Conservation (phyloP, 2,113 vertebrate genomes). For the Ciconia stormi region DNA sequence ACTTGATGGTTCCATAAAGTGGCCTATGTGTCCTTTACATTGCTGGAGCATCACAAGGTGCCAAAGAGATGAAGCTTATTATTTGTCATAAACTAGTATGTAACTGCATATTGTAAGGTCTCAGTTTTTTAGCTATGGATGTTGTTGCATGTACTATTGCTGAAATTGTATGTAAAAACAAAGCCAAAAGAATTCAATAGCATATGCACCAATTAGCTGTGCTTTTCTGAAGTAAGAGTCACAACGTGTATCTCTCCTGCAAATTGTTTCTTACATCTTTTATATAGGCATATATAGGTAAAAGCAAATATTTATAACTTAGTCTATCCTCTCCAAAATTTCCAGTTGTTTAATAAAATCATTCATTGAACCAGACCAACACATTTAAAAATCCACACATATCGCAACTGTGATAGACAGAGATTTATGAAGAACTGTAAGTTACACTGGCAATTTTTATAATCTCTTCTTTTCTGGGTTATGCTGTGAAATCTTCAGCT, state of each 20-base stretch:
- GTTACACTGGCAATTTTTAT: not conserved
- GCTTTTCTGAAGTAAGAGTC: not conserved
- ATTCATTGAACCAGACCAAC: not conserved
- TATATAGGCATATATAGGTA: not conserved
- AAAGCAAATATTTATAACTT: not conserved
- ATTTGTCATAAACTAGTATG: not conserved
- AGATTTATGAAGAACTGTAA: not conserved
- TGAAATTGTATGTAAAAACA: not conserved
- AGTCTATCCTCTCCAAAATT: not conserved
- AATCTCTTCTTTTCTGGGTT: not conserved
- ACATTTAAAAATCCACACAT: not conserved
- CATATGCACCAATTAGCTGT: not conserved
- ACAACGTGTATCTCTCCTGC: not conserved
- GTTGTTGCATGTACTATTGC: not conserved
- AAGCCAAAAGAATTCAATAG: not conserved
- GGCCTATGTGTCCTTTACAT: not conserved
- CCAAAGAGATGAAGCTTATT: not conserved
- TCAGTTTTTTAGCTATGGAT: not conserved
- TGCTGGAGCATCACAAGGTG: not conserved
- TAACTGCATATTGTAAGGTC: not conserved
- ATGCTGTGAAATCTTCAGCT: not conserved
- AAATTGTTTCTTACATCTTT: not conserved
- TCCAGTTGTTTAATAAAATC: not conserved
- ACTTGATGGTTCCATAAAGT: not conserved
- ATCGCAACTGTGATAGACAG: not conserved